Conservation (phyloP, 2,113 vertebrate species). For the Circaetus cinerascens region DNA sequence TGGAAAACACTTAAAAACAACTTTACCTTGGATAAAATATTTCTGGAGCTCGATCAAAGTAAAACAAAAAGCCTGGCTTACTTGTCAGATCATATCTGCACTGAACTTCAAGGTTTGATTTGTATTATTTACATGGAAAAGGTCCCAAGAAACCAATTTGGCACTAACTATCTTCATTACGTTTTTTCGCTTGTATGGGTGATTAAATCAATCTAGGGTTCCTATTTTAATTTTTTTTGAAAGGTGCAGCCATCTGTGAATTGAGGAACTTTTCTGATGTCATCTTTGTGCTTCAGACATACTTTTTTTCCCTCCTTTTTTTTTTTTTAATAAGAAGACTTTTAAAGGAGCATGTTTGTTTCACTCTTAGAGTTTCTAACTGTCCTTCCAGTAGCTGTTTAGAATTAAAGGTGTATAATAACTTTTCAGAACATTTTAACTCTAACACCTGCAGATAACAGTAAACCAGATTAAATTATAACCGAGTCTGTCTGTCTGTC, state of each 20-base stretch:
- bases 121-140: constrained; percentile 71
- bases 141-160: constrained; percentile 67
- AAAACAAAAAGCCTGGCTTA: constrained; percentile 47
- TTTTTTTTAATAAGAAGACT: neutral
- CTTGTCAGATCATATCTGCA: constrained; percentile 66
- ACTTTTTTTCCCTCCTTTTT: fast-evolving
- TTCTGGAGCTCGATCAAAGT: constrained; percentile 71
- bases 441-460: neutral
- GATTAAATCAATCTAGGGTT: constrained; percentile 59
- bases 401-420: neutral
- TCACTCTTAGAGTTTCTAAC: neutral
- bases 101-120: constrained; percentile 65
- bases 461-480: constrained; percentile 8
- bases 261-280: constrained; percentile 47
- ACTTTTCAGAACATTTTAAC: constrained; percentile 12
- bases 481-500: neutral
- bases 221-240: constrained; percentile 48
- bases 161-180: constrained; percentile 59
- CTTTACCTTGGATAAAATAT: constrained; percentile 63
- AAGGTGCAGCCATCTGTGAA: constrained; percentile 53
- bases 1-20: constrained; percentile 64
- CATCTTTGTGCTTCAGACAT: constrained; percentile 27
- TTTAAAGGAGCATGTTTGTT: neutral
- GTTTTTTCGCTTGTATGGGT: constrained; percentile 59
- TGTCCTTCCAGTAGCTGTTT: neutral